Evolutionary conservation across 2,797 vertebrate genomes (phyloP).

Genomic region (Acrocephalus scirpaceus): DNA sequence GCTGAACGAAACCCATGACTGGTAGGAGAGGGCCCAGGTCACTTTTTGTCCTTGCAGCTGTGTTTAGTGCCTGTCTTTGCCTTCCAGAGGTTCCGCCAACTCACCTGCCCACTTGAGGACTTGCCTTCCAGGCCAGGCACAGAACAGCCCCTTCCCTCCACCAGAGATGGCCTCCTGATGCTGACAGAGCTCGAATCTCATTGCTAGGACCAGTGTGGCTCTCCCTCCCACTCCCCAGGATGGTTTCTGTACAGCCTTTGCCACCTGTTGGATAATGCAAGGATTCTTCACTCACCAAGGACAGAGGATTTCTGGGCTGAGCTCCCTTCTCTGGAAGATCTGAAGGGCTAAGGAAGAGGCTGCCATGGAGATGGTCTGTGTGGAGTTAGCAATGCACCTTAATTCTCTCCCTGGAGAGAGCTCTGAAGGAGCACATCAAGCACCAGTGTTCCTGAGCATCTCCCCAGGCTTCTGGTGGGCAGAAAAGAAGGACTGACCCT

Average conservation of each 20-base stretch:
- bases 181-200: slow-evolving; percentile 73
- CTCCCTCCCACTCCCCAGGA: background rate
- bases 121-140: slow-evolving; percentile 39
- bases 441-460: background rate
- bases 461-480: background rate
- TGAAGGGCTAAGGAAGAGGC: slow-evolving; percentile 2
- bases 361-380: background rate
- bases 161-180: slow-evolving; percentile 64
- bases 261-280: background rate
- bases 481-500: slow-evolving; percentile 10
- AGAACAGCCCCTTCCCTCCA: background rate
- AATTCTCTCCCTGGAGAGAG: background rate
- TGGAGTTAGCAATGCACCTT: slow-evolving; percentile 20
- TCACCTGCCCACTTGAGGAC: slow-evolving; percentile 77
- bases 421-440: slow-evolving; percentile 5
- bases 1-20: background rate
- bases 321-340: background rate
- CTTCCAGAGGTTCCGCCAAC: slow-evolving; percentile 76
- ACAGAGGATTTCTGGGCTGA: slow-evolving; percentile 10
- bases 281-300: background rate
- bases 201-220: slow-evolving; percentile 61
- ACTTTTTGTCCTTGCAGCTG: background rate
- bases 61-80: slow-evolving; percentile 10
- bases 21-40: background rate
- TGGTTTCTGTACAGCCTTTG: background rate